phyloP scores from a whole-genome alignment of 1,140 invertebrate genomes.

The Berghia stephanieae region DNA sequence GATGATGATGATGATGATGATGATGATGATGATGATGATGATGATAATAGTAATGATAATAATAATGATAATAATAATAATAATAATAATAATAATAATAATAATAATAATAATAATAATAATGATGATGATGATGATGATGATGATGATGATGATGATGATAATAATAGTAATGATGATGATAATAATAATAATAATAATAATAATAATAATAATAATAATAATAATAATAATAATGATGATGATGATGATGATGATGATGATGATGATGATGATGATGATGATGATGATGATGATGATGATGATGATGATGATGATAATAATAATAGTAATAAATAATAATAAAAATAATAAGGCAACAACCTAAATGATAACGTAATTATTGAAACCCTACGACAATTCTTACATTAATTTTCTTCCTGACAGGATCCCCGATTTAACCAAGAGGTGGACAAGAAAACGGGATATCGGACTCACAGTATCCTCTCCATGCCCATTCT shows the following conservation, averaged over 20 bases:
- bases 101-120: not conserved
- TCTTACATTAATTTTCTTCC: too few species aligned
- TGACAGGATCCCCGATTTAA: constrained; percentile 76
- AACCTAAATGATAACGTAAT: too few species aligned
- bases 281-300: constrained; percentile 19
- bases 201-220: not conserved
- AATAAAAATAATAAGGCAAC: too few species aligned
- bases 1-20: not conserved
- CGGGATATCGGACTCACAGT: constrained; percentile 90
- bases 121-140: not conserved
- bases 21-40: not conserved
- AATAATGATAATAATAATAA: not conserved
- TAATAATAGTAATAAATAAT: too few species aligned
- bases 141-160: not conserved
- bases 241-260: constrained; percentile 21
- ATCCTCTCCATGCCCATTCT: constrained; percentile 95
- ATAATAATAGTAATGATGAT: not conserved
- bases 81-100: not conserved
- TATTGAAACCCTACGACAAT: too few species aligned
- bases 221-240: constrained; percentile 1
- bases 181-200: not conserved
- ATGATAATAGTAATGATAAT: not conserved
- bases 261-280: constrained; percentile 20
- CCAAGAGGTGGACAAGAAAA: constrained; percentile 88
- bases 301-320: constrained; percentile 20